Base-by-base conservation (phyloP, 2,113 vertebrate species). In the Tonatia bakeri region DNA sequence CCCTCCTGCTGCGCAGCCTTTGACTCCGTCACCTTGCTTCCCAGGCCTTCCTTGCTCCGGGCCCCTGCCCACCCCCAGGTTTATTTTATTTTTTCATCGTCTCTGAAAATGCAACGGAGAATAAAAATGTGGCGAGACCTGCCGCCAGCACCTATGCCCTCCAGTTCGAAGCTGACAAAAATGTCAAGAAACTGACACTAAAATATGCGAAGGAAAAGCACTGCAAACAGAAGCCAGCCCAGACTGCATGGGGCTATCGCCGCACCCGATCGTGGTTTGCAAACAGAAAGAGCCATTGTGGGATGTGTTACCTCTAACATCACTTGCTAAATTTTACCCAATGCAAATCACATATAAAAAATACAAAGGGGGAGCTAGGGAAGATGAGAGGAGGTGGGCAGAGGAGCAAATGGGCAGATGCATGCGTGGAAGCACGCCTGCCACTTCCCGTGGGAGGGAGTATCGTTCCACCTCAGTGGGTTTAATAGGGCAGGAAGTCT, bases 131-230 rank as follows among this genome's bases (percentile, higher is more conserved):
- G 98, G 98, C 97, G 98, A 98, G 98, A 98, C 99, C 99, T 98
- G 98, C 98, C 98, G 97, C 96, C 95, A 88, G 97, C 98, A 99
- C 98, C 98, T 98, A 98, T 99, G 99, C 98, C 99, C 99, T 99
- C 98, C 98, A 98, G 99, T 98, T 98, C 98, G 97, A 98, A 99
- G 97, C 99, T 99, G 99, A 99, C 99, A 99, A 99, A 99, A 99
- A 98, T 98, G 99, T 99, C 99, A 99, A 98, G 98, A 98, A 98
- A 98, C 98, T 99, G 99, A 99, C 99, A 99, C 99, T 98, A 98
- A 99, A 99, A 99, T 99, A 99, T 99, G 99, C 99, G 96, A 98
- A 99, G 98, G 98, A 96, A 98, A 94, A 98, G 97, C 97, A 93
- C 97, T 84, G 98, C 92, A 95, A 97, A 98, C 93, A 0, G 97